phyloP scores from a whole-genome alignment of 2,113 vertebrate genomes.

The Mormoops blainvillei region DNA sequence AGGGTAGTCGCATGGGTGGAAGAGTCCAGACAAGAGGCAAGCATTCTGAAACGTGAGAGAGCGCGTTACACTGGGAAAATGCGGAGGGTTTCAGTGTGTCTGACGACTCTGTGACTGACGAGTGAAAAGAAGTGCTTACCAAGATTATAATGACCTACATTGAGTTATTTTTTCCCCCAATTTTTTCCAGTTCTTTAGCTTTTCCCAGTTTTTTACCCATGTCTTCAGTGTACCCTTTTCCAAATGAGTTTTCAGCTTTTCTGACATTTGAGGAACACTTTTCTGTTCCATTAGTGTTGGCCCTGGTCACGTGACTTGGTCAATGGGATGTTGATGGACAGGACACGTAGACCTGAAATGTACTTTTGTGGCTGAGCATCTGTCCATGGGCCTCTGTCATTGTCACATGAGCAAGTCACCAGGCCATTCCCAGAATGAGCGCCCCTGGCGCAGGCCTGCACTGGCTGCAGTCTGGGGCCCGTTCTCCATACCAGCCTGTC shows the following conservation, averaged over 20 bases:
- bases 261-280: neutral
- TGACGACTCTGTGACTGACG: neutral
- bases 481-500: no score
- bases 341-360: neutral
- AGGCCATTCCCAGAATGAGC: accelerated
- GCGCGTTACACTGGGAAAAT: neutral
- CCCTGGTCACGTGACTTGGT: neutral
- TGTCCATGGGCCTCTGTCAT: neutral
- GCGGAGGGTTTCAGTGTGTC: neutral
- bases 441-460: accelerated
- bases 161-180: neutral
- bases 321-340: neutral
- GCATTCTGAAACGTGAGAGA: neutral
- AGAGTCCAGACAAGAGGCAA: neutral
- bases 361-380: neutral
- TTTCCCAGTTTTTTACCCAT: neutral
- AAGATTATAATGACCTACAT: neutral
- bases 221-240: neutral
- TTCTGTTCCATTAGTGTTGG: neutral
- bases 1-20: neutral
- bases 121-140: neutral
- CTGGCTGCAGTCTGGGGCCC: neutral
- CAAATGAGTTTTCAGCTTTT: neutral
- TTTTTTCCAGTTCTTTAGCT: neutral
- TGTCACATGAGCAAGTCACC: neutral